Base-by-base conservation (phyloP, 2,888 invertebrate genomes). In the Lysandra bellargus region DNA sequence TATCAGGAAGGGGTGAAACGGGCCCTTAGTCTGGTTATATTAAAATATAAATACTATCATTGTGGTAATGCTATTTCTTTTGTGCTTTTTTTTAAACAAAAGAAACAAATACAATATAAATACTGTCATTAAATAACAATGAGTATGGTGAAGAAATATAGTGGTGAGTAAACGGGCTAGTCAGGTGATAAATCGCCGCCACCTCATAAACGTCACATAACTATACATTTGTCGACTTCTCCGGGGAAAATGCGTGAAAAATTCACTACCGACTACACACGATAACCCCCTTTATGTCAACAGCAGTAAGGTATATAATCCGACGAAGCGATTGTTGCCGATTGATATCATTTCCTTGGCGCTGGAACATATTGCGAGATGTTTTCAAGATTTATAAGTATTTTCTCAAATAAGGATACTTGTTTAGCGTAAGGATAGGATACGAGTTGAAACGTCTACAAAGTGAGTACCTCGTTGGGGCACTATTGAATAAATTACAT, bases 201-300 rank as follows among this genome's bases (percentile, higher is more conserved):
- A 79, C 80, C 80, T 81, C 82, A 80, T 80, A 81, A 80, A 81
- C 77, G 80, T 82, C 83, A 78, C 79, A 79, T 81, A 80, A 80
- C 81, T 81, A 79, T 81, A 80, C 80, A 82, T 82, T 82, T 82
- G 81, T 81, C 81, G 81, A 72, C 78, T 80, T 78, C 80, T 79
- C 78, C 78, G 57, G 80, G 74, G 49, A 72, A 81, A 80, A 75
- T 74, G 79, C 75, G 80, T 77, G 79, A 81, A 80, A 80, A 81
- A 81, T 81, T 81, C 76, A 79, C 44, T 5, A 23, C 5, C 12
- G 30, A 14, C 49, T 14, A 5, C 9, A 23, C 49, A 30, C 30
- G 23, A 75, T 23, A 30, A n/a, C 14, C 9, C 1, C 53, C 6
- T 2, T 30, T 49, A 49, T 53, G 30, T 23, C 49, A 14, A 5